Evolutionary conservation across 1,140 invertebrate species (phyloP).

Genomic region (Plodia interpunctella): DNA sequence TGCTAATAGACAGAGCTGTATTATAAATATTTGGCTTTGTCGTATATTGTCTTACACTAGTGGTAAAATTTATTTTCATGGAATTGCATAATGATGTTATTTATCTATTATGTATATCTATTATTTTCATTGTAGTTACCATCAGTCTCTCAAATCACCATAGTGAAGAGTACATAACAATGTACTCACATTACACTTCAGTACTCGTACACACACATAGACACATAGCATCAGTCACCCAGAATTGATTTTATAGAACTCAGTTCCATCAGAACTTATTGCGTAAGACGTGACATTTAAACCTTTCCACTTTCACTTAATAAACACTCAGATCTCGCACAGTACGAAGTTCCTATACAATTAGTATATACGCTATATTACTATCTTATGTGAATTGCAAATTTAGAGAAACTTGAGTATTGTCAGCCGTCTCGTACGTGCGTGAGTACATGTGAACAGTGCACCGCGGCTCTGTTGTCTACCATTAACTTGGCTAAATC

Average conservation of each 20-base stretch:
- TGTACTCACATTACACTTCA: no score
- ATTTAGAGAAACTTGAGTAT: conserved; percentile 19
- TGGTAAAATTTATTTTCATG: no score
- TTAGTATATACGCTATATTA: neutral
- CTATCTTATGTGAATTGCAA: conserved; percentile 16
- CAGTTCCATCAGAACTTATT: neutral
- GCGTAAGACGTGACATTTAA: conserved; percentile 8
- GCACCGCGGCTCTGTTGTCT: neutral
- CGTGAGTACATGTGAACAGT: neutral
- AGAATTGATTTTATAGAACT: conserved; percentile 4
- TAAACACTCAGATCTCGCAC: conserved; percentile 16
- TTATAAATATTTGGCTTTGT: no score
- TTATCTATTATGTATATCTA: no score
- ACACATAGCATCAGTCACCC: no score
- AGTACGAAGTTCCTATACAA: neutral
- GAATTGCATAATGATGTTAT: no score
- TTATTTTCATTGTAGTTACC: no score
- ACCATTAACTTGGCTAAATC: conserved; percentile 1
- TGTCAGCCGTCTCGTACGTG: conserved; percentile 7
- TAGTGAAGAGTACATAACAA: no score
- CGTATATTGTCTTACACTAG: no score
- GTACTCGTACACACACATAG: no score
- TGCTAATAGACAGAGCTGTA: no score
- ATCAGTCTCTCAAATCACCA: no score
- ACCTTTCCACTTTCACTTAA: conserved; percentile 7